Evolutionary conservation across 2,797 vertebrate genomes (phyloP), one percentile per base, ranked within the genome.

Genomic region (Dendrocincla tyrannina): DNA sequence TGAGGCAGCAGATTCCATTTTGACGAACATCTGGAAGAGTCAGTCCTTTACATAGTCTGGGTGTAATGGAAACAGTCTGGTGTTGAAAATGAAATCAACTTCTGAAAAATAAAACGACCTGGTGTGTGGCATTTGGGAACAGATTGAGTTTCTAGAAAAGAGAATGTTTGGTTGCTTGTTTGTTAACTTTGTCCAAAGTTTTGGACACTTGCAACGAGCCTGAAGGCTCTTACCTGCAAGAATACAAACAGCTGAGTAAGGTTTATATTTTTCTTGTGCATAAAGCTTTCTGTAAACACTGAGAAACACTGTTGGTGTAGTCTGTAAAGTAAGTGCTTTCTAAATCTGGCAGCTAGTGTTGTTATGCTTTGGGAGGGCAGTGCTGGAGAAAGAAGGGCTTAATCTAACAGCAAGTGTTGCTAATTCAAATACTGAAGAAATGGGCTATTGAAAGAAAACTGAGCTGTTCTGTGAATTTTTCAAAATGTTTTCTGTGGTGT

Each of bases 401-500:
- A 17, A 33, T 72, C 25, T 50, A 33, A 28, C 46, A 74, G 59
- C 47, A 93, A 37, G 28, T 35, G 13, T 39, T 66, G 52, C 28
- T 82, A 1, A 17, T 20, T 69, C 55, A 75, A 79, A 12, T 58
- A 5, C 22, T 77, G 77, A 35, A 30, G 32, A 42, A 33, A 3
- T 58, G 33, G 39, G 46, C 4, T 55, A 23, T 47, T 85, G 85
- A 42, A 68, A 55, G 39, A 41, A 80, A 89, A 68, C 28, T 2
- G 44, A 78, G 24, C 46, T 46, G 49, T 79, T 41, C 10, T 52
- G 30, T 78, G 67, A n/a, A 5, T 62, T 37, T 81, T 75, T 92
- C 35, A 50, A 50, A 58, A 52, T 10, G 8, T 89, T 80, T 92
- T 95, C 46, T 96, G 15, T 96, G 92, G 53, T 94, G 50, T 95